Base-by-base conservation (phyloP, 1,140 invertebrate genomes). In the Brachystomella parvula region DNA sequence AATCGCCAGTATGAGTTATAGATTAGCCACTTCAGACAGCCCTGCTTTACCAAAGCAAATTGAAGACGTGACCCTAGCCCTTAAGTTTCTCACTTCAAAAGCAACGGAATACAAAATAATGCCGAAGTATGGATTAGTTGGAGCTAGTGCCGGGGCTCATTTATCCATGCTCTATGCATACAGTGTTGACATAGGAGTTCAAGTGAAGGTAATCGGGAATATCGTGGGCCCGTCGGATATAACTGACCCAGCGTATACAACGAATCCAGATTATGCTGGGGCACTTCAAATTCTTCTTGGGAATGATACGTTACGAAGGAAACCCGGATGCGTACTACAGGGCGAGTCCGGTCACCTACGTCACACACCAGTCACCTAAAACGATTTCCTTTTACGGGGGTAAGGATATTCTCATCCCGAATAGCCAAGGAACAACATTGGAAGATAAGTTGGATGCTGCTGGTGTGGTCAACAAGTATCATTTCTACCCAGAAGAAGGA, bases 401-500 rank as follows among this genome's bases (percentile, higher is more conserved):
- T n/a, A 6, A 17, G 15, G 61, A 63, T 47, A 3, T 6, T 15
- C 61, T 63, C 3, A 47, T 63, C 21, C 61, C 61, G 3, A n/a
- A 21, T 15, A 30, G 24, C 21, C 35, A 63, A 49, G 39, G 32
- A 15, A 26, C 21, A n/a, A 26, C 21, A 19, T 12, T 63, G 3
- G 33, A 47, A 24, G 61, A 63, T n/a, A 63, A 24, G 39, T 26
- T 63, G 61, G 61, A 63, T 63, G 33, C 24, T 39, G 61, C 44
- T 28, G 61, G 61, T 6, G 61, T 63, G 12, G n/a, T 21, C 9
- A 63, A 63, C 39, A 63, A 63, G 31, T 47, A 29, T 29, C 19
- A 26, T n/a, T n/a, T 63, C 9, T 63, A 63, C 28, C 61, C 61
- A 9, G 28, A 15, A 9, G 60, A 31, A 33, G 57, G 57, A 31